Percentiles rank a stretch among this genome's conserved stretches.
These are phyloP conservation scores for Plebejus anna DNA, from an alignment of 2,888 invertebrate species.

Conservation along the genomic window DNA sequence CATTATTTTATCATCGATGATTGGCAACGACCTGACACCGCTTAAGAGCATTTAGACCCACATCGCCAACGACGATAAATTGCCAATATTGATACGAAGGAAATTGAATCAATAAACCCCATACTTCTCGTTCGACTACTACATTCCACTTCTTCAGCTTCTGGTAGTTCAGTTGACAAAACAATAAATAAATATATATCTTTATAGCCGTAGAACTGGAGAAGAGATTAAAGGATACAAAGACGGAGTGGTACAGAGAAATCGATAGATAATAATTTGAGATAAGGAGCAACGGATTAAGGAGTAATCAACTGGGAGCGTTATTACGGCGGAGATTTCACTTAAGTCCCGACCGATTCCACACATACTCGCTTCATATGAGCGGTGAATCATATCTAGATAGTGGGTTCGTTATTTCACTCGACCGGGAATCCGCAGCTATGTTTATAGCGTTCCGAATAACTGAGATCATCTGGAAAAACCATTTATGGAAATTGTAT, in stretches of 20 bases:
- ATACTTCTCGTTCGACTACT: not conserved
- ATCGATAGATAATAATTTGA: constrained; percentile 62
- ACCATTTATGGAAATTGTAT: constrained; percentile 79
- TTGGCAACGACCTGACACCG: constrained; percentile 31
- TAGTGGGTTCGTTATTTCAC: constrained; percentile 35
- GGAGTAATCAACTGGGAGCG: constrained; percentile 53
- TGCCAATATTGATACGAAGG: constrained; percentile 9
- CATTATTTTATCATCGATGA: constrained; percentile 71
- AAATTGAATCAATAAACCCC: constrained; percentile 10
- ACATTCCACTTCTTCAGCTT: not conserved
- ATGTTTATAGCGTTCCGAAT: constrained; percentile 61
- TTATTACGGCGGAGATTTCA: constrained; percentile 60
- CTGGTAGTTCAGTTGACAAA: not conserved
- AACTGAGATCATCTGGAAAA: constrained; percentile 65
- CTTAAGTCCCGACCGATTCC: constrained; percentile 55
- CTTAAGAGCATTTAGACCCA: constrained; percentile 35
- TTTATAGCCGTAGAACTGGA: not conserved
- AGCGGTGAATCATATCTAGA: constrained; percentile 21
- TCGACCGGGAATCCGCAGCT: constrained; percentile 58
- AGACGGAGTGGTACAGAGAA: constrained; percentile 21
- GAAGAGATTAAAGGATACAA: constrained; percentile 1
- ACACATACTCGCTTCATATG: constrained; percentile 50
- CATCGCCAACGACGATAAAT: constrained; percentile 28
- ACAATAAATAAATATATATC: not conserved
- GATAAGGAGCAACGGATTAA: constrained; percentile 48